A percentile compares a stretch with the other conserved stretches of the same genome.
Evolutionary conservation across 2,113 vertebrate genomes (phyloP).

Genomic region (Suncus etruscus): DNA sequence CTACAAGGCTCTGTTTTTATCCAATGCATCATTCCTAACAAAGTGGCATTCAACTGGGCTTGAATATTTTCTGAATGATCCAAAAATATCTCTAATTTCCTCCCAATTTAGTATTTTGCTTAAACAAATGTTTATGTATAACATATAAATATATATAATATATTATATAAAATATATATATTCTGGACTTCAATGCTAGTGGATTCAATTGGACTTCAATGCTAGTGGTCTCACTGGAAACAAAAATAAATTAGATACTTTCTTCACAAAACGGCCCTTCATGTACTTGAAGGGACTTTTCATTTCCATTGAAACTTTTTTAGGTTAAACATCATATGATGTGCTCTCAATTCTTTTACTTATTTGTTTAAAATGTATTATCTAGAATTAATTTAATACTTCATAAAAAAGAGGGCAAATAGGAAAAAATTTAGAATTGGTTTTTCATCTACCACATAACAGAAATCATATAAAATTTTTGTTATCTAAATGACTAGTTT

Average conservation of each 20-base stretch:
- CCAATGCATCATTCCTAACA: background rate
- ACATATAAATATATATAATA: conserved; percentile 2
- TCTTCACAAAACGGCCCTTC: conserved; percentile 45
- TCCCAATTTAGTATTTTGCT: conserved; percentile 10
- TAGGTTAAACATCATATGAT: conserved; percentile 52
- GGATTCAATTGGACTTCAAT: background rate
- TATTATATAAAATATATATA: conserved; percentile 4
- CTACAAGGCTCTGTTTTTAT: background rate
- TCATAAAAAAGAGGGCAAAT: background rate
- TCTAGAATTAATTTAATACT: conserved; percentile 32
- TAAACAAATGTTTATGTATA: background rate
- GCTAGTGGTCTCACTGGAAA: conserved; percentile 52
- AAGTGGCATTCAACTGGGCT: conserved; percentile 11
- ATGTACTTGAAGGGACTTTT: conserved; percentile 61
- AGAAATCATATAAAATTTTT: background rate
- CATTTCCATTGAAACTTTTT: conserved; percentile 34
- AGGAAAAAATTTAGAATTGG: background rate
- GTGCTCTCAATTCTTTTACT: conserved; percentile 21
- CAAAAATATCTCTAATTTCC: background rate
- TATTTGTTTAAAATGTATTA: conserved; percentile 3
- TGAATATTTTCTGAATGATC: conserved; percentile 40
- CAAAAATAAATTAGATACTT: conserved; percentile 61
- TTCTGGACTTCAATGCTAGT: conserved; percentile 31
- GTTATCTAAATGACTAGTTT: background rate
- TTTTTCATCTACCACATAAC: background rate